Base-by-base conservation (phyloP, 53 echinoderm and acorn worm genomes). In the Stichopus horrens region DNA sequence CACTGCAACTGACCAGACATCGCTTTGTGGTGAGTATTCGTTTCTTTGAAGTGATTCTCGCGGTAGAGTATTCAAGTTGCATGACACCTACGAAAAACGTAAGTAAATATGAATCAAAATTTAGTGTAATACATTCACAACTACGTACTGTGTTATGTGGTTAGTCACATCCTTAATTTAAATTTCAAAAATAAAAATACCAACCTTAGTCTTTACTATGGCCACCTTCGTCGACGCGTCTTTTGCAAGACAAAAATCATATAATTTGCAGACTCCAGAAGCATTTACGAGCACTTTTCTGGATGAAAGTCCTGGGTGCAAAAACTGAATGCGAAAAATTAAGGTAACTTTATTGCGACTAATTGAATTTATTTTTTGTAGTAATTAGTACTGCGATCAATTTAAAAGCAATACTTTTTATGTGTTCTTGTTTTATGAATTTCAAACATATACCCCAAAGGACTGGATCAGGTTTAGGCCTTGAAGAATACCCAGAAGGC, bases 11-110 rank as follows among this genome's bases (percentile, higher is more conserved):
- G 68, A 68, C 19, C 68, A 19, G 68, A 68, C 68, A 14, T 68
- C 68, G n/a, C 68, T 68, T 68, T 68, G 68, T 68, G 14, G 68
- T 68, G 68, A 68, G n/a, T 68, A 68, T 68, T 68, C 68, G n/a
- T 68, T 68, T 5, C 68, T 16, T 14, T 18, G 20, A 16, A 68
- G 6, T 18, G 68, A 68, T 68, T 68, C 68, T 19, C 16, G 14
- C 16, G 68, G 68, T 9, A 68, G 68, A 6, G 5, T 5, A 68
- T 68, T 10, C n/a, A 68, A 68, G 5, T 16, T 14, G n/a, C 68
- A 68, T 14, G 68, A 18, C n/a, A 6, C 68, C 68, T 68, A 13
- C n/a, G n/a, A 0, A 68, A 58, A 58, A 58, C 9, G 9, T 6
- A 58, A 58, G 9, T 58, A 7, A 58, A 58, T n/a, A 9, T 6